Evolutionary conservation across 2,888 invertebrate species (phyloP).

Genomic region (Microdon myrmicae): DNA sequence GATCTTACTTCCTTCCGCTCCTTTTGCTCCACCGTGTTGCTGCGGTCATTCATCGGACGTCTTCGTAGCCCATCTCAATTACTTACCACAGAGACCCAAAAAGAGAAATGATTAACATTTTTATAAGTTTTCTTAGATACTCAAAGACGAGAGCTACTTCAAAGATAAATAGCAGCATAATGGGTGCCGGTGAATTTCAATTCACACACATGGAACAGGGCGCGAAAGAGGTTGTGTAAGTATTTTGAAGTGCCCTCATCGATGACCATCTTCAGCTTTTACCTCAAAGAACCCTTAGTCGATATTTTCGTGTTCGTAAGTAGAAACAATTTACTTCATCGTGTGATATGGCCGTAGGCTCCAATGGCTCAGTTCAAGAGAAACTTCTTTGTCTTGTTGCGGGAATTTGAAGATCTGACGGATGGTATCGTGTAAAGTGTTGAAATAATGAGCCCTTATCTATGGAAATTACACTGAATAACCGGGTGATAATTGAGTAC

Average conservation of each 20-base stretch:
- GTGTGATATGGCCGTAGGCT: slow-evolving; percentile 21
- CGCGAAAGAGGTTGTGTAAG: slow-evolving; percentile 8
- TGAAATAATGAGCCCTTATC: slow-evolving; percentile 52
- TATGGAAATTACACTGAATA: slow-evolving; percentile 46
- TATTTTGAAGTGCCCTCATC: slow-evolving; percentile 12
- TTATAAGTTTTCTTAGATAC: slow-evolving; percentile 27
- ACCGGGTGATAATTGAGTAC: slow-evolving; percentile 40
- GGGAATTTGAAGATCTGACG: background rate
- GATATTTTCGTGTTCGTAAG: slow-evolving; percentile 11
- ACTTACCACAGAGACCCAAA: too few species aligned
- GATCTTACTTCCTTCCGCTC: slow-evolving; percentile 26
- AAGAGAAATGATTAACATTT: slow-evolving; percentile 46
- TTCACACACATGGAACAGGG: slow-evolving; percentile 6
- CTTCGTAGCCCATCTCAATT: slow-evolving; percentile 46
- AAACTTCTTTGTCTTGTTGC: background rate
- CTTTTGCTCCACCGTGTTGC: background rate
- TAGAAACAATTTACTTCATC: slow-evolving; percentile 23
- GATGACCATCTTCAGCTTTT: slow-evolving; percentile 25
- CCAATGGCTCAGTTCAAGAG: slow-evolving; percentile 29
- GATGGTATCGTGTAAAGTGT: slow-evolving; percentile 27
- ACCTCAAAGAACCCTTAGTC: slow-evolving; percentile 18
- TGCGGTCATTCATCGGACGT: slow-evolving; percentile 9
- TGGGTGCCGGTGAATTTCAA: slow-evolving; percentile 25
- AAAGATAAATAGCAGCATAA: slow-evolving; percentile 18
- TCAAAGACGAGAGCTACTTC: slow-evolving; percentile 18